phyloP scores from a whole-genome alignment of 1,140 invertebrate species.

The Hycleus phaleratus region DNA sequence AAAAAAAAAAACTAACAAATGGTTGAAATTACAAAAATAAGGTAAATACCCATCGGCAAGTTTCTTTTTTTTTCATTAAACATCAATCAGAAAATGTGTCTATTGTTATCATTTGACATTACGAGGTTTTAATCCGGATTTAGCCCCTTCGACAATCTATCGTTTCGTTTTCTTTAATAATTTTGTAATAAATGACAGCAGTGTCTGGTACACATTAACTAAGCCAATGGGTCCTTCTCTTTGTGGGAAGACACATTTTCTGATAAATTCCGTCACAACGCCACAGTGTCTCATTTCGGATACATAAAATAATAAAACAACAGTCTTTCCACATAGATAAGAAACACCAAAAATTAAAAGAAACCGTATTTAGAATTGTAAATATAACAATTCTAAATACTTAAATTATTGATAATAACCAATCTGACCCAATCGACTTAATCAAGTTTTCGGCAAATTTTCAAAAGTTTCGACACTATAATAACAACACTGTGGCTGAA shows the following conservation, averaged over 20 bases:
- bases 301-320: constrained; percentile 33
- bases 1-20: constrained; percentile 18
- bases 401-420: constrained; percentile 2
- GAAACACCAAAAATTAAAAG: constrained; percentile 34
- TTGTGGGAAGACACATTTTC: constrained; percentile 86
- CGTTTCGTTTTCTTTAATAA: constrained; percentile 33
- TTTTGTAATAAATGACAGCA: constrained; percentile 36
- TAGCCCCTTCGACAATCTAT: constrained; percentile 22
- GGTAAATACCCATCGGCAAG: constrained; percentile 11
- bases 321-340: constrained; percentile 45
- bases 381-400: constrained; percentile 8
- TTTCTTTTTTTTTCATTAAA: too few relatives aligned
- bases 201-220: constrained; percentile 38
- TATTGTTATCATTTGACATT: constrained; percentile 16
- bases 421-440: constrained; percentile 9
- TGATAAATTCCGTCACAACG: constrained; percentile 40
- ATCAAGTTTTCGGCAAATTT: neutral
- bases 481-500: constrained; percentile 9
- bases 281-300: constrained; percentile 27
- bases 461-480: neutral
- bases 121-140: neutral
- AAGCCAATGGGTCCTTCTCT: constrained; percentile 43
- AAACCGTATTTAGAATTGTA: constrained; percentile 10
- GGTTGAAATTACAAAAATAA: constrained; percentile 11
- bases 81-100: constrained; percentile 47